phyloP scores from a whole-genome alignment of 2,888 invertebrate species.

The Pyrrhosoma nymphula region DNA sequence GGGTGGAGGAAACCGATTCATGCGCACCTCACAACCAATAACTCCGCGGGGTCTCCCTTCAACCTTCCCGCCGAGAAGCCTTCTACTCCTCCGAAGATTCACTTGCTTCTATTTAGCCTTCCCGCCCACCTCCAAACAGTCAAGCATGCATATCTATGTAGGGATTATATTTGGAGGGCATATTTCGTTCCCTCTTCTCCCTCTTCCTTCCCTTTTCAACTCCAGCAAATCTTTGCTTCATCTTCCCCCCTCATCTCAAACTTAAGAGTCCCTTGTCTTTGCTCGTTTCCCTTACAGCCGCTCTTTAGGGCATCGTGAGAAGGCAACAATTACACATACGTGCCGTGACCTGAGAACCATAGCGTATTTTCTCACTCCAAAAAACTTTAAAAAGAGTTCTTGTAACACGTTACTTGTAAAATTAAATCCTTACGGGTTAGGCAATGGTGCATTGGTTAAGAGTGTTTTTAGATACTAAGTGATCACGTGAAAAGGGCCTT shows the following conservation, averaged over 20 bases:
- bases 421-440: too few relatives aligned
- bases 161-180: not conserved
- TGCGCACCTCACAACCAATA: not conserved
- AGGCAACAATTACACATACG: too few relatives aligned
- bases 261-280: too few relatives aligned
- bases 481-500: too few relatives aligned
- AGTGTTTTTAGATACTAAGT: too few relatives aligned
- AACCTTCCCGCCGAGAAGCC: not conserved
- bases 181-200: not conserved
- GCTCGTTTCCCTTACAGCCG: too few relatives aligned
- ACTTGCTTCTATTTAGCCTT: not conserved
- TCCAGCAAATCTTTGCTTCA: not conserved
- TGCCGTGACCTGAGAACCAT: too few relatives aligned
- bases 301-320: too few relatives aligned
- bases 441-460: too few relatives aligned
- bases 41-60: not conserved
- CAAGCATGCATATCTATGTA: not conserved
- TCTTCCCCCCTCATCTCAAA: not conserved
- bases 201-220: not conserved
- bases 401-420: too few relatives aligned
- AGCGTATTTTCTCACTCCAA: too few relatives aligned
- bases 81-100: constrained; percentile 19
- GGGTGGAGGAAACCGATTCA: not conserved
- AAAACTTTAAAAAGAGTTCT: too few relatives aligned
- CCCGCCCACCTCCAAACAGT: not conserved